These are phyloP conservation scores for Chelon auratus DNA, from an alignment of 2,797 vertebrate genomes.

Conservation along the genomic window DNA sequence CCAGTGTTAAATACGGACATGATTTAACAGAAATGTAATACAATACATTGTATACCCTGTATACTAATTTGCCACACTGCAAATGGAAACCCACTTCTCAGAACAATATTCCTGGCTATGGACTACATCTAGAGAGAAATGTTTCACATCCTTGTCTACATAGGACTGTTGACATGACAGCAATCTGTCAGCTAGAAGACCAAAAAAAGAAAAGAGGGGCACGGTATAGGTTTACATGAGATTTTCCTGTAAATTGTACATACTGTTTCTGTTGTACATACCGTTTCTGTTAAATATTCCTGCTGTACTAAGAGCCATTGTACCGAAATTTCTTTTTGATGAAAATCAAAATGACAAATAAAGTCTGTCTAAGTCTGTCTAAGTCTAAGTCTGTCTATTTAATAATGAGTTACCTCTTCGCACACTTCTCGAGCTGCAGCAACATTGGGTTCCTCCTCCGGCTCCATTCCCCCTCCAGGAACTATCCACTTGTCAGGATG, in stretches of 20 bases:
- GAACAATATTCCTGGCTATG: constrained; percentile 62
- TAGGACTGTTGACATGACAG: background rate
- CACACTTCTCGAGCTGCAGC: constrained; percentile 97
- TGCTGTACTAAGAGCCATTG: no score
- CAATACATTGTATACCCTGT: constrained; percentile 53
- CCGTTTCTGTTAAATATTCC: no score
- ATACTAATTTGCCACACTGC: constrained; percentile 30
- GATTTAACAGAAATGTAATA: constrained; percentile 71
- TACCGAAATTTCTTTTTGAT: no score
- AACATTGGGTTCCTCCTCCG: constrained; percentile 93
- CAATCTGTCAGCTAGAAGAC: background rate
- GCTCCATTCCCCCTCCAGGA: constrained; percentile 98
- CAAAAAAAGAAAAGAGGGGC: background rate
- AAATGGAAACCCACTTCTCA: constrained; percentile 56
- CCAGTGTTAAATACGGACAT: constrained; percentile 68
- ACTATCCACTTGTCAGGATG: constrained; percentile 99
- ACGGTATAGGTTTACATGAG: background rate
- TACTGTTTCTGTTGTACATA: no score
- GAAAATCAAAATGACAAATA: no score
- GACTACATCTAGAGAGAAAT: constrained; percentile 36
- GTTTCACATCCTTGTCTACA: constrained; percentile 12
- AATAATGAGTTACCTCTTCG: constrained; percentile 89
- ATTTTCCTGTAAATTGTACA: no score
- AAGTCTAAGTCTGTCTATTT: no score
- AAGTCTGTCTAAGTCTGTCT: no score